Evolutionary conservation across 2,113 vertebrate species (phyloP).

Genomic region (Onychorhynchus coronatus): DNA sequence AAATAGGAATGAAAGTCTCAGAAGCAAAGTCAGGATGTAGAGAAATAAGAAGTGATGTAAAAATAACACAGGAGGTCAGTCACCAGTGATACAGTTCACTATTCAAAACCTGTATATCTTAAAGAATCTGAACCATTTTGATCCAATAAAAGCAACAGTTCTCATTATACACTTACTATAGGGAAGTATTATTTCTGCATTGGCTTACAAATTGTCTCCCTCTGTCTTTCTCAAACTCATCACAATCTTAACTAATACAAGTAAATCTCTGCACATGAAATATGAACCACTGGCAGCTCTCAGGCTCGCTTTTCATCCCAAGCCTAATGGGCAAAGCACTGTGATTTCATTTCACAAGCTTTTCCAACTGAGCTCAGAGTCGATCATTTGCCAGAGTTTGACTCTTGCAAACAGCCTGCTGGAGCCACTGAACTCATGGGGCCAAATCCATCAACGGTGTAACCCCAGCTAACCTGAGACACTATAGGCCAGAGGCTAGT

Average conservation of each 20-base stretch:
- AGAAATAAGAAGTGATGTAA: constrained; percentile 44
- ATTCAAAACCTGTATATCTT: constrained; percentile 34
- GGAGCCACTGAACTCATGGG: constrained; percentile 15
- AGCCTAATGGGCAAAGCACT: constrained; percentile 54
- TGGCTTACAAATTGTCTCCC: constrained; percentile 50
- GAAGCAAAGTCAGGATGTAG: background rate
- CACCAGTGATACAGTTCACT: constrained; percentile 9
- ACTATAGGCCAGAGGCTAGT: background rate
- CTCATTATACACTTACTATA: constrained; percentile 47
- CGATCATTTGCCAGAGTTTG: constrained; percentile 23
- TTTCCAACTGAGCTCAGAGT: constrained; percentile 64
- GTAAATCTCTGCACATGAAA: constrained; percentile 61
- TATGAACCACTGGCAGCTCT: constrained; percentile 59
- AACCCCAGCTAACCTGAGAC: background rate
- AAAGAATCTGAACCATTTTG: constrained; percentile 2
- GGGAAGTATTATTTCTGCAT: constrained; percentile 60
- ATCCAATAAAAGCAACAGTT: constrained; percentile 60
- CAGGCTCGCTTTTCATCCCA: constrained; percentile 57
- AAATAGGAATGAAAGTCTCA: background rate
- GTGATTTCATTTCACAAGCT: constrained; percentile 60
- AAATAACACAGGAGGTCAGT: constrained; percentile 40
- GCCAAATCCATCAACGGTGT: constrained; percentile 21
- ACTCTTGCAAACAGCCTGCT: constrained; percentile 46
- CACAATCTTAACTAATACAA: constrained; percentile 50
- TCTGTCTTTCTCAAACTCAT: constrained; percentile 53